phyloP scores from a whole-genome alignment of 2,888 invertebrate species.

The Petrophora chlorosata region DNA sequence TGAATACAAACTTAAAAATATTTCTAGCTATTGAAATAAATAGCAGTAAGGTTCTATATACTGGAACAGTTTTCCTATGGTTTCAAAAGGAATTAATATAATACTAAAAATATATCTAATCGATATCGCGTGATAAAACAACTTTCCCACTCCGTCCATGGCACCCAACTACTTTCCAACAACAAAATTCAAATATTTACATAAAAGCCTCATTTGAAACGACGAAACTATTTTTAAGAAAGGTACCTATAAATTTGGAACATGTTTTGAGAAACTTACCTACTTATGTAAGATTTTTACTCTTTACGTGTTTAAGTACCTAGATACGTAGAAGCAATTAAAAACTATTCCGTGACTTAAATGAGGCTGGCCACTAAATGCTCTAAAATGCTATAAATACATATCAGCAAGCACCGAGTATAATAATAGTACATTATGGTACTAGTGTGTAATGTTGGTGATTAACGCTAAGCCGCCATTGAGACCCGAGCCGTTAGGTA shows the following conservation, averaged over 20 bases:
- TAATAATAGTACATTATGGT: too few relatives aligned
- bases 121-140: neutral
- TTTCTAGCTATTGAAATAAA: conserved; percentile 19
- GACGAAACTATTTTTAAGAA: too few relatives aligned
- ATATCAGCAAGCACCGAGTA: conserved; percentile 62
- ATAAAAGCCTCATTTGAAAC: conserved; percentile 11
- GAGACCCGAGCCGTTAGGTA: too few relatives aligned
- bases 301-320: too few relatives aligned
- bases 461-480: too few relatives aligned
- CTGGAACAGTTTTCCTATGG: conserved; percentile 6
- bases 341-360: too few relatives aligned
- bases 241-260: too few relatives aligned
- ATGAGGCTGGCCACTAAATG: conserved; percentile 62
- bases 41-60: conserved; percentile 12
- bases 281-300: too few relatives aligned
- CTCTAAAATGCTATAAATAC: conserved; percentile 74
- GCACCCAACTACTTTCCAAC: conserved; percentile 27
- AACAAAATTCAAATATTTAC: conserved; percentile 22
- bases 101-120: conserved; percentile 3
- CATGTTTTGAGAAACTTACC: too few relatives aligned
- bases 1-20: conserved; percentile 30
- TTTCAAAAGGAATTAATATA: conserved; percentile 5
- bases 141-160: conserved; percentile 23
- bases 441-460: too few relatives aligned
- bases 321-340: too few relatives aligned